Conservation (phyloP, 2,113 vertebrate genomes). For the Paramormyrops kingsleyae region DNA sequence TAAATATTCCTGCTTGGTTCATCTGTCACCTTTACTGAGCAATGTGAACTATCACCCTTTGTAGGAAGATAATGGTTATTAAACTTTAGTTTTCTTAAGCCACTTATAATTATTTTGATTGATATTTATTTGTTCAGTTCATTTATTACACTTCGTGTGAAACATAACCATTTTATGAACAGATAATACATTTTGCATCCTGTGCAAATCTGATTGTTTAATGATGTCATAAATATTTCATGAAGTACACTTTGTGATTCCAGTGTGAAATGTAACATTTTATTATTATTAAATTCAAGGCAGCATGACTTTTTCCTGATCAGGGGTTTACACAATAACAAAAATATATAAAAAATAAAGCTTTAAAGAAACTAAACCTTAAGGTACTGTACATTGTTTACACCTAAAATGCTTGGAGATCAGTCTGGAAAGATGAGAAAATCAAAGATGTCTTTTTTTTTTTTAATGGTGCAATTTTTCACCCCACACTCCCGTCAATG, state of each 20-base stretch:
- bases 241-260: neutral
- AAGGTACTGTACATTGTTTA: neutral
- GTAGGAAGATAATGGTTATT: neutral
- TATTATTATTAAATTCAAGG: neutral
- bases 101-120: neutral
- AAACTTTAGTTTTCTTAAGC: neutral
- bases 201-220: neutral
- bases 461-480: neutral
- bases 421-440: neutral
- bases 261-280: neutral
- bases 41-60: neutral
- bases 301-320: neutral
- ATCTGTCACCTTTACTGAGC: neutral
- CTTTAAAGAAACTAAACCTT: neutral
- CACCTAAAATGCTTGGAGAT: neutral
- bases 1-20: neutral
- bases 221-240: conserved; percentile 1
- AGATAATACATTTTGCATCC: neutral
- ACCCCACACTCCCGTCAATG: neutral
- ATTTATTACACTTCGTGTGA: neutral
- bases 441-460: neutral
- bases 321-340: neutral
- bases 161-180: neutral
- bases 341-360: neutral
- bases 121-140: neutral